phyloP scores from a whole-genome alignment of 2,113 vertebrate species.

The Myotis davidii region DNA sequence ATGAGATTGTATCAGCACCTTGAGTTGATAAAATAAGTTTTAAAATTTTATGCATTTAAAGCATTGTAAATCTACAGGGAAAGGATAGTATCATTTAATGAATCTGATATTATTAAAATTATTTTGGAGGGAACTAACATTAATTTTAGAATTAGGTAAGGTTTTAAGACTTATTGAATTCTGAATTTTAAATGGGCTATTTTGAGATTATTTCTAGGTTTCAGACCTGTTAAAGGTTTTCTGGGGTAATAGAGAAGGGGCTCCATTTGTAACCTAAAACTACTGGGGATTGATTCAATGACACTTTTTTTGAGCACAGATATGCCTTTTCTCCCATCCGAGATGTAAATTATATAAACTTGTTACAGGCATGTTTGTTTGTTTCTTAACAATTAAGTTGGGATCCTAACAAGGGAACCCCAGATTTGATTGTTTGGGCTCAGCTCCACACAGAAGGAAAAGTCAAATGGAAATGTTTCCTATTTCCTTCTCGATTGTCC shows the following conservation, averaged over 20 bases:
- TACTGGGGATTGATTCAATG: not conserved
- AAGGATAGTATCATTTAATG: not conserved
- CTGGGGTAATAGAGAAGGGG: not conserved
- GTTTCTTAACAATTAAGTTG: not conserved
- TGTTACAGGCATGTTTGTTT: not conserved
- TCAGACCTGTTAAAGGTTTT: not conserved
- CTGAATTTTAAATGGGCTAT: not conserved
- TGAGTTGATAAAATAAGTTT: not conserved
- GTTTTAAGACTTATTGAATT: not conserved
- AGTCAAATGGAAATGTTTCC: not conserved
- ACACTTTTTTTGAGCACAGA: not conserved
- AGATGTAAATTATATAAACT: not conserved
- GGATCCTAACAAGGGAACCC: not conserved
- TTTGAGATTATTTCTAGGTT: not conserved
- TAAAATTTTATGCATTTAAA: not conserved
- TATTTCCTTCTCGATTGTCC: not conserved
- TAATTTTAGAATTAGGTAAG: not conserved
- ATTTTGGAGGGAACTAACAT: not conserved
- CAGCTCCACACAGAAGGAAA: not conserved
- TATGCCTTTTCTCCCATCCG: not conserved
- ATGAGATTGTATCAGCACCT: not conserved
- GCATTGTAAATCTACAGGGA: not conserved
- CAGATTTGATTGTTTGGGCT: not conserved
- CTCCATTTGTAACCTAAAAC: not conserved
- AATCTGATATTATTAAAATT: constrained; percentile 3